Conservation (phyloP, 2,797 vertebrate genomes). For the Margarornis squamiger region DNA sequence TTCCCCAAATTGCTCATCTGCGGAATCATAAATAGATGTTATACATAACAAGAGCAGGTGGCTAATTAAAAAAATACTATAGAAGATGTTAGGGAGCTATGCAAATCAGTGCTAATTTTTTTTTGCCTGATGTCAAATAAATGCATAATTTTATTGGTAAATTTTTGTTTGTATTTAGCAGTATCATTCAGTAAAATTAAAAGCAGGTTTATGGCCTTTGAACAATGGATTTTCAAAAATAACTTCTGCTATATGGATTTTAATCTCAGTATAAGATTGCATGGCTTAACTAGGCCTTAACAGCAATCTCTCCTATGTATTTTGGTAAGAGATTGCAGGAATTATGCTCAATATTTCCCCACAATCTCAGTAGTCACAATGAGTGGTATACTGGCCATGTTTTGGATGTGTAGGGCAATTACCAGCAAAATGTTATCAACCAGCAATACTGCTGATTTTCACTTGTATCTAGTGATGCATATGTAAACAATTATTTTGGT, state of each 20-base stretch:
- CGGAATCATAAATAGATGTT: not conserved
- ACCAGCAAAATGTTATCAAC: not conserved
- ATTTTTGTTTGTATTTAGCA: not conserved
- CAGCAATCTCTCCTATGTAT: not conserved
- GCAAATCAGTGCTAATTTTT: not conserved
- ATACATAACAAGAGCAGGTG: not conserved
- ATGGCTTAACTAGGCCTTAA: not conserved
- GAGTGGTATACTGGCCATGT: not conserved
- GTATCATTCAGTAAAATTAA: not conserved
- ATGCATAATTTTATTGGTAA: not conserved
- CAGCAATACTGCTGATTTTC: not conserved
- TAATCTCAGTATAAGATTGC: not conserved
- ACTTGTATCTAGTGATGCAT: not conserved
- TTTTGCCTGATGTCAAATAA: not conserved
- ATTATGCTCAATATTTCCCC: not conserved
- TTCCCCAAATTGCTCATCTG: not conserved
- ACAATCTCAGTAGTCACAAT: not conserved
- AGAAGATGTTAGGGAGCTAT: not conserved
- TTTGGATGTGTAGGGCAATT: fast-evolving
- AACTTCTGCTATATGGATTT: not conserved
- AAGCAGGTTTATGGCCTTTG: not conserved
- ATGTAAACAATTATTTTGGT: not conserved
- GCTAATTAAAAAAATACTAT: not conserved
- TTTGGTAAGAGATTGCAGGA: not conserved
- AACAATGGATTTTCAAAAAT: not conserved